These are phyloP conservation scores for Sylvilagus floridanus DNA, from an alignment of 2,797 vertebrate genomes.

Conservation along the genomic window DNA sequence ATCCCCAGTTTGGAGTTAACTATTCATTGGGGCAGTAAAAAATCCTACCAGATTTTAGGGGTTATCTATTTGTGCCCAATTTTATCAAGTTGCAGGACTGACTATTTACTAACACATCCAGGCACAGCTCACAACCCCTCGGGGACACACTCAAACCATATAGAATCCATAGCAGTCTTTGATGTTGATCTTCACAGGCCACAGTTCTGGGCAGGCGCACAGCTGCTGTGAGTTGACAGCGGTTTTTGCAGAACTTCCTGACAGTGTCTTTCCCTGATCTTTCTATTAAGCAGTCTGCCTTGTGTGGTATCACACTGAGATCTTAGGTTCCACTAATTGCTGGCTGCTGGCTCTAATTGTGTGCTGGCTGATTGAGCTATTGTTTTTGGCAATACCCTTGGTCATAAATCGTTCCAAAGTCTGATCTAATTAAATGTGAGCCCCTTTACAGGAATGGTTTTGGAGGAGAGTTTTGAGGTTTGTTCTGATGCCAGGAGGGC, in stretches of 20 bases:
- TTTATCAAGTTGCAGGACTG: no score
- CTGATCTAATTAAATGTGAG: constrained; percentile 48
- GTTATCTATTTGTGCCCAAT: no score
- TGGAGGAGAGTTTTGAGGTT: not conserved
- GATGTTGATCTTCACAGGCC: not conserved
- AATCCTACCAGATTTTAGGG: no score
- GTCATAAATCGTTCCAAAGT: constrained; percentile 11
- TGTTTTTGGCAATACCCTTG: constrained; percentile 20
- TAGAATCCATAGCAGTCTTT: not conserved
- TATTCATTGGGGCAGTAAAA: no score
- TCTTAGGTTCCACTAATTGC: constrained; percentile 15
- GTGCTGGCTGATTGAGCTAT: not conserved
- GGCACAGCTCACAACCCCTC: not conserved
- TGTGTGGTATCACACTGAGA: not conserved
- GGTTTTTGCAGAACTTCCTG: not conserved
- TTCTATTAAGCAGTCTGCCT: not conserved
- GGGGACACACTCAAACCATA: not conserved
- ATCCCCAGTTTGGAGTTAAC: no score
- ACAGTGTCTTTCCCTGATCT: not conserved
- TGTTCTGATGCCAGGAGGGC: not conserved
- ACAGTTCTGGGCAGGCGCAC: not conserved
- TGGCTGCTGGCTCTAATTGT: constrained; percentile 12
- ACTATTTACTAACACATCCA: no score
- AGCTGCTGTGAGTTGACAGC: not conserved
- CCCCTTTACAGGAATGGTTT: not conserved